Evolutionary conservation across 2,113 vertebrate species (phyloP).

Genomic region (Heteronetta atricapilla): DNA sequence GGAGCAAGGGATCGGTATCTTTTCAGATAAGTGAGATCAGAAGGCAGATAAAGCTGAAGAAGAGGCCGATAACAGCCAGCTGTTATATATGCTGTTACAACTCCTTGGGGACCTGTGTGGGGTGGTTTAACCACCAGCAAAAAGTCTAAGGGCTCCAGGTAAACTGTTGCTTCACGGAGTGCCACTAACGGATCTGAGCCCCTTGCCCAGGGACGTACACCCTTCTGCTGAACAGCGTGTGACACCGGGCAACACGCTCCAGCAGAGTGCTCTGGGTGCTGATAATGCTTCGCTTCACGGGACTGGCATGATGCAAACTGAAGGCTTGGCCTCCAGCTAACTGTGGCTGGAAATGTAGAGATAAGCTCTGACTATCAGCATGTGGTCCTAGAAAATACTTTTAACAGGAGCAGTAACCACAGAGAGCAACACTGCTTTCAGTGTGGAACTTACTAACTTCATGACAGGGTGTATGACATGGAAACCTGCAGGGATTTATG

Average conservation of each 20-base stretch:
- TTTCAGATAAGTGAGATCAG: not conserved
- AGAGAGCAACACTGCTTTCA: rapidly evolving
- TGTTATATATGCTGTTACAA: not conserved
- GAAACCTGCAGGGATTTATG: not conserved
- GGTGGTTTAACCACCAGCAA: not conserved
- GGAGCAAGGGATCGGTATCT: not conserved
- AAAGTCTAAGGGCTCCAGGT: not conserved
- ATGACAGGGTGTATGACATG: no score
- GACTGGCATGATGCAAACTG: rapidly evolving
- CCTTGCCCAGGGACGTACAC: not conserved
- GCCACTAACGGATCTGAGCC: not conserved
- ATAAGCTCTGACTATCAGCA: not conserved
- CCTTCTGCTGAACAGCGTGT: not conserved
- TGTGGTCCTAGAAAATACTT: not conserved
- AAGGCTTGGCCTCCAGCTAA: not conserved
- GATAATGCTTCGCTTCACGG: not conserved
- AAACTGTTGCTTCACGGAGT: not conserved
- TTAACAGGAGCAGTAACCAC: not conserved
- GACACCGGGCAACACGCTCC: not conserved
- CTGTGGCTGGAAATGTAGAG: not conserved
- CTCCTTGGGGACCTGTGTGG: not conserved
- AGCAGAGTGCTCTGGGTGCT: not conserved
- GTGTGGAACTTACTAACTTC: not conserved
- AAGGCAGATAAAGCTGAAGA: not conserved
- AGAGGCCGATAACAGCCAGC: not conserved